Evolutionary conservation across 2,888 invertebrate species (phyloP), one percentile per base, ranked within the genome.

Genomic region (Ariolimax columbianus): DNA sequence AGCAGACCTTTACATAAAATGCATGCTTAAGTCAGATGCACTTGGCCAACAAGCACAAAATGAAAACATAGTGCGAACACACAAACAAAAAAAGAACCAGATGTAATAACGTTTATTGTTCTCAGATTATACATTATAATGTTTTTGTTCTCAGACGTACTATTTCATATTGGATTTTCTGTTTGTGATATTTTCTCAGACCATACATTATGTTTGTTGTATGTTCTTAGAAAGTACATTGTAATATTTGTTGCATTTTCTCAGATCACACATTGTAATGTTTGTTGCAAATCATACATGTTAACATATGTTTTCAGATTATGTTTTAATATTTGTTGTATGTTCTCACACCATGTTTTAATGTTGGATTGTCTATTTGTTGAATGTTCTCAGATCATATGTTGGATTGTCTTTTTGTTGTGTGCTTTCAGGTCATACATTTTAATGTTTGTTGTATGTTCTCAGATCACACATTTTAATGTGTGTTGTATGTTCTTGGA

Each of bases 401-500:
- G 14, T 19, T 70, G 36, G 1, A 1, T 38, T 38, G 14, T n/a
- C n/a, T n/a, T n/a, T 70, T 70, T 38, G 9, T 38, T 70, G 19
- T 30, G 2, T 33, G 17, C 4, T 66, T 19, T 30, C 23, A 55
- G 55, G 23, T 55, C 55, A 55, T 17, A n/a, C 59, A n/a, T 63
- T n/a, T 63, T 63, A 11, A 63, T 63, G n/a, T n/a, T 63, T 63
- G 68, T 68, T 36, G 30, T 68, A 68, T 36, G 17, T 68, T 33
- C n/a, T 68, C 68, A 68, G 68, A 66, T n/a, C n/a, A 63, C 9
- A n/a, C 59, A 63, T n/a, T 63, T 63, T 63, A n/a, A 63, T 63
- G 59, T 7, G 3, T 55, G 66, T 66, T 30, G 30, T 66, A 66
- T 30, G 6, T 66, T 19, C 33, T 30, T 4, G 19, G 59, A 26